Conservation (phyloP, 1,140 invertebrate genomes). For the Cardiocondyla obscurior region DNA sequence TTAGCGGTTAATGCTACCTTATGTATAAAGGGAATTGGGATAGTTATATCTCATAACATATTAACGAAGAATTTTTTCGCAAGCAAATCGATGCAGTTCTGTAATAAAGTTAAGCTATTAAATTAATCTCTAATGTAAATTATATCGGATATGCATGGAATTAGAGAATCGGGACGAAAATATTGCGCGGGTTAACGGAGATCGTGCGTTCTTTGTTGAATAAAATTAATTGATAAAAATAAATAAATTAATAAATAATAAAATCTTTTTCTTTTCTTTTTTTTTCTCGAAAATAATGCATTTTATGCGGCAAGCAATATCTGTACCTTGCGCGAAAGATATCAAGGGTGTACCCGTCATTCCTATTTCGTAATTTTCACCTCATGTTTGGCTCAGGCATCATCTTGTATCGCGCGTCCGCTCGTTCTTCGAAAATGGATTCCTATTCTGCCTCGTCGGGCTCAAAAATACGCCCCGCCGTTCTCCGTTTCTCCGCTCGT, state of each 20-base stretch:
- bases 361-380: constrained; percentile 36
- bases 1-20: constrained; percentile 6
- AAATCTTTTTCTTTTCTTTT: too few relatives aligned
- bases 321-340: background rate
- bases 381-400: constrained; percentile 36
- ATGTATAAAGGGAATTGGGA: constrained; percentile 7
- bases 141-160: background rate
- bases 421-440: constrained; percentile 51
- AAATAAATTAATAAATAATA: too few relatives aligned
- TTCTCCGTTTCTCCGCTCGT: constrained; percentile 35
- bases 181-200: background rate
- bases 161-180: constrained; percentile 21
- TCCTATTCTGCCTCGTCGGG: constrained; percentile 21
- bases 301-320: background rate
- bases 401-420: constrained; percentile 14
- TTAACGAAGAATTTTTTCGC: constrained; percentile 42
- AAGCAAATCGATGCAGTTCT: background rate
- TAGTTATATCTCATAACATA: constrained; percentile 49
- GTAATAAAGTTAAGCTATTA: constrained; percentile 37
- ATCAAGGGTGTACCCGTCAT: background rate
- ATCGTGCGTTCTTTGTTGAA: background rate
- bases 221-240: constrained; percentile 25
- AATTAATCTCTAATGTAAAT: constrained; percentile 47
- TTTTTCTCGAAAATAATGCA: background rate
- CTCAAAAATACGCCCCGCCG: constrained; percentile 44